phyloP scores from a whole-genome alignment of 1,140 invertebrate species.

The Nasonia giraulti region DNA sequence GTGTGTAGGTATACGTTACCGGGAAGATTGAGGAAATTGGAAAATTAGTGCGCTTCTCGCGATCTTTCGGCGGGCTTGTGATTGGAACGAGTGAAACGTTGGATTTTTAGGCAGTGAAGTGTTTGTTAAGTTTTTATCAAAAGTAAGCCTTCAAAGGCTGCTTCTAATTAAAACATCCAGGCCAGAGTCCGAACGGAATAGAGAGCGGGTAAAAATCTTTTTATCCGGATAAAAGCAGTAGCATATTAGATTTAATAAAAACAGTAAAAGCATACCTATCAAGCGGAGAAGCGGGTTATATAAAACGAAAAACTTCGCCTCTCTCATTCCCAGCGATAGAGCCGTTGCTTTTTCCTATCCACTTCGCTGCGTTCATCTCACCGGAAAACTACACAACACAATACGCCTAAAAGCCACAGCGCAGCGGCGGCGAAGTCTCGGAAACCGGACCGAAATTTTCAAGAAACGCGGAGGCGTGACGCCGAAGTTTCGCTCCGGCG shows the following conservation, averaged over 20 bases:
- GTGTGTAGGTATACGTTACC: background rate
- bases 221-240: too few relatives aligned
- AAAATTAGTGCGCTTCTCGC: background rate
- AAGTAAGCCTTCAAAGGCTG: too few relatives aligned
- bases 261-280: too few relatives aligned
- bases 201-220: too few relatives aligned
- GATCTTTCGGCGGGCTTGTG: background rate
- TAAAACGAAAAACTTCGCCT: background rate
- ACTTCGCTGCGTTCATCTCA: background rate
- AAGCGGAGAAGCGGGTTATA: background rate
- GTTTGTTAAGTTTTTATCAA: too few relatives aligned
- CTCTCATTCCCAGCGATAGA: background rate
- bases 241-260: too few relatives aligned
- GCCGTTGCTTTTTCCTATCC: background rate
- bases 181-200: too few relatives aligned
- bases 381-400: background rate
- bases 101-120: too few relatives aligned
- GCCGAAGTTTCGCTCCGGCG: background rate
- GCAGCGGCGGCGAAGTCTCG: background rate
- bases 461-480: conserved; percentile 2
- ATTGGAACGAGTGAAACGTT: too few relatives aligned
- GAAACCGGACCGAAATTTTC: conserved; percentile 3
- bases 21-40: background rate
- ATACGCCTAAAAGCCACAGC: conserved; percentile 2
- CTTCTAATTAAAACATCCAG: too few relatives aligned